phyloP scores from a whole-genome alignment of 2,113 vertebrate species.

The Coracopsis vasa region DNA sequence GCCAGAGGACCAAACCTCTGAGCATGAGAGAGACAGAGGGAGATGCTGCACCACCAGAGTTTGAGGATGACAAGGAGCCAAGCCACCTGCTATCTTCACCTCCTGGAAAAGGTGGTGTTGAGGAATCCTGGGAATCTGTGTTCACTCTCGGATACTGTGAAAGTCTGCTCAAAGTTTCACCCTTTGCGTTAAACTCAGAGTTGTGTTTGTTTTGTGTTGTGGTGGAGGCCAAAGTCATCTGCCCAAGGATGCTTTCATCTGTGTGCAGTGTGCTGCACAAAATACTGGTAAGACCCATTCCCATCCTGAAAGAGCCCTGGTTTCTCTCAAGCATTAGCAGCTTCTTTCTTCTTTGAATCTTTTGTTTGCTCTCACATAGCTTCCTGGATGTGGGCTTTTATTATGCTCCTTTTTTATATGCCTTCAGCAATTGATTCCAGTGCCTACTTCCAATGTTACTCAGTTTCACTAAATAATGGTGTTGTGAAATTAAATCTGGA shows the following conservation, averaged over 20 bases:
- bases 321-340: background rate
- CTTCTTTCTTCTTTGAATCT: background rate
- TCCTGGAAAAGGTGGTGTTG: background rate
- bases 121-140: background rate
- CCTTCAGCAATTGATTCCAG: background rate
- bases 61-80: background rate
- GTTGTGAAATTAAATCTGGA: background rate
- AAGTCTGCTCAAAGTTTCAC: background rate
- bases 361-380: background rate
- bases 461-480: background rate
- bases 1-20: conserved; percentile 58
- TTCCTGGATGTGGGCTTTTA: background rate
- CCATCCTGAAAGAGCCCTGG: background rate
- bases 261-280: background rate
- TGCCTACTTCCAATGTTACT: background rate
- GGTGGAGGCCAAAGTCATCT: background rate
- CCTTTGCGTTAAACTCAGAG: background rate
- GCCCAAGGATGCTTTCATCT: background rate
- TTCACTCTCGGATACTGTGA: background rate
- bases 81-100: background rate
- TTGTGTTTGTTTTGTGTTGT: background rate
- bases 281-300: background rate
- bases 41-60: conserved; percentile 1
- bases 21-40: conserved; percentile 47
- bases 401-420: background rate